Percentiles rank a stretch among this genome's conserved stretches.
These are phyloP conservation scores for Aphaenogaster floridana DNA, from an alignment of 1,140 invertebrate genomes.

Conservation along the genomic window DNA sequence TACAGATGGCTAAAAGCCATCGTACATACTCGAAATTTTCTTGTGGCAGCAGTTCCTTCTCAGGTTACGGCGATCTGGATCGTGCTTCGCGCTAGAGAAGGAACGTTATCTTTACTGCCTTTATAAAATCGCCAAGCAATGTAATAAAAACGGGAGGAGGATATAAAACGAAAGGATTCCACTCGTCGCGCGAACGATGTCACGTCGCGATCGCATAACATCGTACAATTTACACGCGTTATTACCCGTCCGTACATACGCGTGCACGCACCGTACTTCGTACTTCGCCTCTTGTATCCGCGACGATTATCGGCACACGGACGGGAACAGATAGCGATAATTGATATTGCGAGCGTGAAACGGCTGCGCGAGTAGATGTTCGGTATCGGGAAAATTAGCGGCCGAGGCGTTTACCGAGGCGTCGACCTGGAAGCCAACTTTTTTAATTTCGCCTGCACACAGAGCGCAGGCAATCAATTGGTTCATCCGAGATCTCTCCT, in stretches of 20 bases:
- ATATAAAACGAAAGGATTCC: conserved; percentile 14
- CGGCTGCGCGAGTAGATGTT: conserved; percentile 17
- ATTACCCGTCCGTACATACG: not conserved
- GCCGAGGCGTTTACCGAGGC: conserved; percentile 47
- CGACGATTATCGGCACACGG: conserved; percentile 14
- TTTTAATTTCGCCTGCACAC: conserved; percentile 53
- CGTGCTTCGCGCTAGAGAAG: not conserved
- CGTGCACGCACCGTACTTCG: not conserved
- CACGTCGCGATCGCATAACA: conserved; percentile 22
- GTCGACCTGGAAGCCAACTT: conserved; percentile 56
- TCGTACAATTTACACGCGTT: conserved; percentile 41
- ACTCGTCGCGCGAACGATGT: conserved; percentile 1
- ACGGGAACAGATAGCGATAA: conserved; percentile 43
- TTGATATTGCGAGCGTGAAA: conserved; percentile 52
- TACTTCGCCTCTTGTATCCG: not conserved
- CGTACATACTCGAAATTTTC: not conserved
- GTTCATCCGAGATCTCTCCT: conserved; percentile 52
- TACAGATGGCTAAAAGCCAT: too few relatives aligned
- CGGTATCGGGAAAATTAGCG: conserved; percentile 41
- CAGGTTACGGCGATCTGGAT: not conserved
- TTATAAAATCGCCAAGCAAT: conserved; percentile 36
- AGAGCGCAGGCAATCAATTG: conserved; percentile 39
- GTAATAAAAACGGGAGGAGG: conserved; percentile 10
- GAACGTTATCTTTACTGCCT: conserved; percentile 35
- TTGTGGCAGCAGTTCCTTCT: not conserved